These are phyloP conservation scores for Micromesistius poutassou DNA, from an alignment of 2,797 vertebrate species.

Conservation along the genomic window DNA sequence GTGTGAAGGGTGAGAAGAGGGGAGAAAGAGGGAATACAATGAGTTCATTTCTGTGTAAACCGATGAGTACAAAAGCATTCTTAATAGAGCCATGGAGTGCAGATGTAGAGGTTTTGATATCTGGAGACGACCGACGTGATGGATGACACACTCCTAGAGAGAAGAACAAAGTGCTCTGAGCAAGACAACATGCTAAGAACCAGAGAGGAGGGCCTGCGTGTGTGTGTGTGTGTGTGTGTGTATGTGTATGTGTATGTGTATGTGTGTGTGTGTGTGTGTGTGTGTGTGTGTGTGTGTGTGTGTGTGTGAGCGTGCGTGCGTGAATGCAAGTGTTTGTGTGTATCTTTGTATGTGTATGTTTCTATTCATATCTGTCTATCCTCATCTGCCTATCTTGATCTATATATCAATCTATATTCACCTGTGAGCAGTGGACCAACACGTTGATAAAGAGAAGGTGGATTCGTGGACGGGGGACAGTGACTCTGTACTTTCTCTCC, in stretches of 20 bases:
- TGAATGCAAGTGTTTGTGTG: no score
- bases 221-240: background rate
- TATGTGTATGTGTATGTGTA: no score
- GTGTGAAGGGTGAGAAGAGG: conserved; percentile 49
- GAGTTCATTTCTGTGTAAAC: conserved; percentile 37
- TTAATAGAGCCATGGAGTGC: conserved; percentile 43
- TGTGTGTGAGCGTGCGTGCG: no score
- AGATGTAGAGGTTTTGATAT: conserved; percentile 33
- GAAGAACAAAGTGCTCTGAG: background rate
- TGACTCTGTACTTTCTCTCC: no score
- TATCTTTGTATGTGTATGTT: no score
- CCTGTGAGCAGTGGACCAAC: background rate
- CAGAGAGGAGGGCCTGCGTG: background rate
- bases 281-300: background rate
- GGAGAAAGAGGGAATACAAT: conserved; percentile 31
- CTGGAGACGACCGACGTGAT: conserved; percentile 29
- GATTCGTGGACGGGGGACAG: no score
- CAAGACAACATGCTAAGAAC: background rate
- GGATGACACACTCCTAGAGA: conserved; percentile 7
- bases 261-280: background rate
- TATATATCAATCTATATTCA: background rate
- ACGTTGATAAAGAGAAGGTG: background rate
- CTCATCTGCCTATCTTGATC: no score
- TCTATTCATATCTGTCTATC: no score
- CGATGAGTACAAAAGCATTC: conserved; percentile 26